Evolutionary conservation across 2,888 invertebrate species (phyloP).

Genomic region (Tolmerus cingulatus): DNA sequence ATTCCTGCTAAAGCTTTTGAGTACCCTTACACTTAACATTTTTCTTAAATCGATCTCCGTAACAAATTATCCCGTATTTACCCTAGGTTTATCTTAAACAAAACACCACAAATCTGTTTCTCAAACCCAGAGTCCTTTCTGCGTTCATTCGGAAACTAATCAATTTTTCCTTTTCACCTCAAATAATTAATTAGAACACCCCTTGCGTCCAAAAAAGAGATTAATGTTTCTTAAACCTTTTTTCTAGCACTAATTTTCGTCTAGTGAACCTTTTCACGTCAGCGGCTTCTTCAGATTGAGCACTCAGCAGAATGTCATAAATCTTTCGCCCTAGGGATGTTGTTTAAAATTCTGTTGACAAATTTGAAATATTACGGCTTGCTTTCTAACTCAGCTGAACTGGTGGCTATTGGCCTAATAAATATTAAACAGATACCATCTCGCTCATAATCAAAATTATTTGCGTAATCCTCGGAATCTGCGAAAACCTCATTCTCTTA

Average conservation of each 20-base stretch:
- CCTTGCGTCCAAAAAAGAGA: background rate
- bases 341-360: background rate
- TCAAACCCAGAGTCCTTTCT: background rate
- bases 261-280: background rate
- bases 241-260: background rate
- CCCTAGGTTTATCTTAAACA: background rate
- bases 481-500: background rate
- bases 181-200: background rate
- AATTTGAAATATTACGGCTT: background rate
- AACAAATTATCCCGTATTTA: background rate
- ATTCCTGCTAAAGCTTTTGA: background rate
- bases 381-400: background rate
- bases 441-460: background rate
- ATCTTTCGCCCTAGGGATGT: background rate
- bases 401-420: background rate
- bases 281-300: background rate
- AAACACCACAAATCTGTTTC: background rate
- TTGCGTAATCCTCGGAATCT: background rate
- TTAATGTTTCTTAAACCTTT: background rate
- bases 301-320: background rate
- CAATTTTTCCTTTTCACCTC: background rate
- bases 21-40: background rate
- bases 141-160: background rate
- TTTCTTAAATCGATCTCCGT: background rate
- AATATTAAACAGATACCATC: background rate